Evolutionary conservation across 2,797 vertebrate genomes (phyloP), one percentile per base, ranked within the genome.

Genomic region (Pangasius krempfi): DNA sequence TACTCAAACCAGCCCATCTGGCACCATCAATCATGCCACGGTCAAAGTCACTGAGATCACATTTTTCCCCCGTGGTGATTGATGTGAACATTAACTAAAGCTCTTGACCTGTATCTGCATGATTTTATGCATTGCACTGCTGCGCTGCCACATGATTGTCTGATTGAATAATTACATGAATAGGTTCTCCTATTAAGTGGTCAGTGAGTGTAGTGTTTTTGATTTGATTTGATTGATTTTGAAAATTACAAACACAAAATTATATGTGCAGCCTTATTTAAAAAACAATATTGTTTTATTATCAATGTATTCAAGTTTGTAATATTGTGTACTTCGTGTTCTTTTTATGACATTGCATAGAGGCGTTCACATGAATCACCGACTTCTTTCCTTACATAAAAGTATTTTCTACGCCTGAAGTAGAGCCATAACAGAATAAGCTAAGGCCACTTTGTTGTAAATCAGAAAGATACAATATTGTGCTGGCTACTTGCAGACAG

Each of bases 371-470:
- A 33, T 80, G n/a, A 54, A 56, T 80, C 76, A 37, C 3, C 9
- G 8, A 80, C 52, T 37, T 80, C 30, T 12, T 80, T 80, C 78
- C 30, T 37, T 25, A 54, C 52, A 58, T 58, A 56, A 80, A 80
- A 37, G 52, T 80, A 25, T 58, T 81, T 40, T 10, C 33, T n/a
- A 22, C 13, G 2, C 47, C 56, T 25, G 62, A 52, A 64, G 60
- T 78, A 20, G 68, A 60, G 78, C 60, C 33, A 16, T 54, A 72
- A 87, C 40, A 85, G 47, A 72, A 70, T 83, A 44, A 88, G 14
- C 18, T 22, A 47, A 73, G 47, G 20, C 68, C 40, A 14, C 40
- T 64, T 50, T 40, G 66, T 37, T 86, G 6, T 81, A 86, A 80
- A 86, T 72, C n/a, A 62, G 37, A 20, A 56, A 58, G 64, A 70